Evolutionary conservation across 2,797 vertebrate species (phyloP).

Genomic region (Sphenopsis melanotis): DNA sequence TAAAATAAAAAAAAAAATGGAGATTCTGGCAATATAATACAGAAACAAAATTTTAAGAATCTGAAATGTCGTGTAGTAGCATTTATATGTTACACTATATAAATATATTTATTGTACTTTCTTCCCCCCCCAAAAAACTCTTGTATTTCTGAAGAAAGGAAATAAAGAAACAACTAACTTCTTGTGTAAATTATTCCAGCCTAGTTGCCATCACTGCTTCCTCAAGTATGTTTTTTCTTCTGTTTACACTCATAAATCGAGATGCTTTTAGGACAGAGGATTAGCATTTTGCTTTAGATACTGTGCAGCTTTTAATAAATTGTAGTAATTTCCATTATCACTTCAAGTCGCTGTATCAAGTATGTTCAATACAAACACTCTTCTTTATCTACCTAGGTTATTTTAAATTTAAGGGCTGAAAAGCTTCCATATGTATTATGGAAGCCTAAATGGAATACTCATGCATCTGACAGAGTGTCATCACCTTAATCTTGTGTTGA

Average conservation of each 20-base stretch:
- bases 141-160: neutral
- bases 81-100: neutral
- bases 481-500: neutral
- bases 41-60: neutral
- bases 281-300: neutral
- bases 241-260: neutral
- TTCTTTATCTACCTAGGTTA: neutral
- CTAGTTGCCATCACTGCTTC: neutral
- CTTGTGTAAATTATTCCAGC: neutral
- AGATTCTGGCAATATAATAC: neutral
- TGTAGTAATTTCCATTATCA: neutral
- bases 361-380: neutral
- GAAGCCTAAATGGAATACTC: neutral
- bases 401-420: neutral
- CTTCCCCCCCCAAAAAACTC: rapidly evolving
- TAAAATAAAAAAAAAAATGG: neutral
- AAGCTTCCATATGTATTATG: neutral
- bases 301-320: neutral
- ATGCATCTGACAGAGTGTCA: neutral
- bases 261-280: neutral
- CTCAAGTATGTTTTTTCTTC: neutral
- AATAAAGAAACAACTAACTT: neutral
- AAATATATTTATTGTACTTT: neutral
- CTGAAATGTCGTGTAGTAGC: neutral
- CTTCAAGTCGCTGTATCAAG: neutral